Percentiles rank a stretch among this genome's conserved stretches.
These are phyloP conservation scores for Cyprinus carpio DNA, from an alignment of 2,113 vertebrate genomes.

Conservation along the genomic window DNA sequence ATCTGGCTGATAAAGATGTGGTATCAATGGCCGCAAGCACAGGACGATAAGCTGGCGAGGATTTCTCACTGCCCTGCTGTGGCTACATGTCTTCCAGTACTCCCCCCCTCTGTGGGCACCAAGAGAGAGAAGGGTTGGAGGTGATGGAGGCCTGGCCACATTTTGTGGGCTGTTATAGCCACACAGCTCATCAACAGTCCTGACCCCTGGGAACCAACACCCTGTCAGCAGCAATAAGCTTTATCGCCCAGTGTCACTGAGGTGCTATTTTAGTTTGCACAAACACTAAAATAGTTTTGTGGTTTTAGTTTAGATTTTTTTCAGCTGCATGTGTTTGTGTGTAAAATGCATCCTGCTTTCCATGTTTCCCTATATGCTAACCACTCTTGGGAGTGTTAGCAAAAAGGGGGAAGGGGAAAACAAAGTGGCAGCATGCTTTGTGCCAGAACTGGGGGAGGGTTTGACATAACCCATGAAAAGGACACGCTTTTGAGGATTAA, in stretches of 20 bases:
- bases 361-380: not conserved
- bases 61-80: not conserved
- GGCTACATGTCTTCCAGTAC: not conserved
- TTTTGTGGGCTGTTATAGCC: not conserved
- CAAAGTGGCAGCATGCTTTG: not conserved
- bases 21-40: slow-evolving; percentile 30
- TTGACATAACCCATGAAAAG: not conserved
- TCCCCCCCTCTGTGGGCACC: not conserved
- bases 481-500: slow-evolving; percentile 9
- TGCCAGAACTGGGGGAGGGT: not conserved
- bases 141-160: not conserved
- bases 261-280: not conserved
- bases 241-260: not conserved
- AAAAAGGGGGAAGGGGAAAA: not conserved
- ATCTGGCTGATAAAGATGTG: slow-evolving; percentile 35
- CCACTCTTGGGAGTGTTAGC: not conserved
- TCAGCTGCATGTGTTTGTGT: too few species aligned
- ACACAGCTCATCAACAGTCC: not conserved
- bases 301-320: not conserved
- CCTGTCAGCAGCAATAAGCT: slow-evolving; percentile 50
- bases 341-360: not conserved
- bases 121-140: not conserved
- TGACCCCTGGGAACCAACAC: slow-evolving; percentile 29
- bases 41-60: slow-evolving; percentile 10
- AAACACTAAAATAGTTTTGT: too few species aligned